Evolutionary conservation across 1,140 invertebrate genomes (phyloP), one percentile per base, ranked within the genome.

Genomic region (Drosophila malerkotliana): DNA sequence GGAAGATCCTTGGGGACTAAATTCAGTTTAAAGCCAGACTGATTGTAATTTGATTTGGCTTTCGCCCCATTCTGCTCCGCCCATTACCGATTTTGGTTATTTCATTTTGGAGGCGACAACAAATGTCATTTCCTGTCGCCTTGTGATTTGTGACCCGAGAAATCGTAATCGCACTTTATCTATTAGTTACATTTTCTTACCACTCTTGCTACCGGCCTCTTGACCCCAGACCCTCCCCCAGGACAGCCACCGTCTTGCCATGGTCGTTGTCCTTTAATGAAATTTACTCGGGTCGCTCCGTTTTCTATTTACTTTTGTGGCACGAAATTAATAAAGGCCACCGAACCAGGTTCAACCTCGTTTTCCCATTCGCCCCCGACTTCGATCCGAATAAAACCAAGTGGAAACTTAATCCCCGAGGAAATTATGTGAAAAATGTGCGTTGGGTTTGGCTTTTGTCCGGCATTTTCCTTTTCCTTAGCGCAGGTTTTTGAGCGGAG

Each of bases 371-470:
- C 5, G 41, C 4, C 15, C 26, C 52, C 15, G 34, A 12, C 0
- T 57, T 48, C 67, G 52, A 71, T 57, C 64, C 39, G 64, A 5
- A 12, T n/a, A 57, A 53, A 66, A 51, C 75, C 71, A 87, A 88
- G 83, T 88, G 83, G 82, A 87, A 87, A 87, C 83, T 83, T 87
- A 87, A 87, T 88, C 82, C 82, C 82, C 49, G 76, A 87, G 82
- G 82, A 87, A 87, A 87, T 87, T 87, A 87, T 87, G 75, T 88
- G 83, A 88, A 82, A 87, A 88, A 88, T 87, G 83, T 82, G 82
- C 75, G 83, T 87, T 69, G 78, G 69, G 30, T 58, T 56, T 60
- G 72, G 71, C 72, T 75, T 74, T 75, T 72, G 55, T 72, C 47
- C 47, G 67, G 67, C 67, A 32, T 48, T 71, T 68, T 37, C 34